Evolutionary conservation across 2,888 invertebrate species (phyloP), one percentile per base, ranked within the genome.

Genomic region (Myopa tessellatipennis): DNA sequence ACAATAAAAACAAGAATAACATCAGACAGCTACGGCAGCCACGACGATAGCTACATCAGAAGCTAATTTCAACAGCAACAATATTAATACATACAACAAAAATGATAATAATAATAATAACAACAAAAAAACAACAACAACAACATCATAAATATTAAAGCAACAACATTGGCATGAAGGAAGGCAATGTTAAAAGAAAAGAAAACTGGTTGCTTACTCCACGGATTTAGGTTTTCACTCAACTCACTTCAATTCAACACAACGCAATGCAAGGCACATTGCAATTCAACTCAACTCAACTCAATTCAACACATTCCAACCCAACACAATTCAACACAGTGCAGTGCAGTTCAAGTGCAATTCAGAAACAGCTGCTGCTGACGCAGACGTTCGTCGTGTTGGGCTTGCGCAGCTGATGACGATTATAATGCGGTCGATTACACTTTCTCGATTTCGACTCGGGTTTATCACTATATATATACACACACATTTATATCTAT

Each of bases 361-460:
- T 45, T n/a, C 45, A 45, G 7, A 45, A 45, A n/a, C 34, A 36
- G 73, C 76, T 74, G 77, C 79, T 74, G 74, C 38, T 55, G 55
- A 58, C 58, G 58, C 50, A 38, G 69, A 14, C 26, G 34, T 3
- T 58, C n/a, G 40, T 61, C 38, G 58, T 26, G 36, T 52, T 65
- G 55, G 16, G 36, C 36, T 50, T 68, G 68, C 36, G 60, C 68
- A 68, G 67, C 69, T 70, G 76, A 65, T 71, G 36, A 18, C 40
- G 52, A 16, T 69, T 65, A 67, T 71, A 67, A 69, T 77, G 45
- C 77, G 77, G 75, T 76, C 78, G 78, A 77, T 78, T 80, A 77
- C 78, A 75, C 77, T 78, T 78, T 79, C 77, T 65, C 69, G 67
- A 73, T 76, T 77, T 63, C 38, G 69, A 14, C 72, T 72, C 26